Base-by-base conservation (phyloP, 2,888 invertebrate species). In the Dromius quadrimaculatus region DNA sequence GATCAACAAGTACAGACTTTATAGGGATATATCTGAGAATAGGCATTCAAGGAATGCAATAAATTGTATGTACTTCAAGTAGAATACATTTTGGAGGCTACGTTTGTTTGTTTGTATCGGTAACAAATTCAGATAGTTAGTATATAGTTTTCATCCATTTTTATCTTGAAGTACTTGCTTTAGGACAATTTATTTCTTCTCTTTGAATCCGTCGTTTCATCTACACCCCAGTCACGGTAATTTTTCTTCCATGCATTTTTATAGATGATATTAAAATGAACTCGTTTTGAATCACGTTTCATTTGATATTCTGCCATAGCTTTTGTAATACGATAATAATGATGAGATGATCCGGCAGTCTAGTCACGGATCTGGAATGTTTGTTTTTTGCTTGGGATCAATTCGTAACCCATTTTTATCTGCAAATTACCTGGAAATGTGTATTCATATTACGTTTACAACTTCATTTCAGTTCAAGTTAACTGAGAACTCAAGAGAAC, bases 141-240 rank as follows among this genome's bases (percentile, higher is more conserved):
- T n/a, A n/a, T n/a, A n/a, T n/a, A n/a, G n/a, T n/a, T n/a, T n/a
- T n/a, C n/a, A n/a, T n/a, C n/a, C n/a, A n/a, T n/a, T n/a, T n/a
- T n/a, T n/a, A n/a, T n/a, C n/a, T n/a, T n/a, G n/a, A n/a, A n/a
- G n/a, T n/a, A n/a, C n/a, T n/a, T n/a, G n/a, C n/a, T n/a, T n/a
- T n/a, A n/a, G n/a, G n/a, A n/a, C n/a, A n/a, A n/a, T n/a, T n/a
- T n/a, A n/a, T n/a, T n/a, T n/a, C n/a, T n/a, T n/a, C n/a, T n/a
- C n/a, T n/a, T n/a, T n/a, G n/a, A n/a, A n/a, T n/a, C n/a, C n/a
- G n/a, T n/a, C n/a, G n/a, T n/a, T n/a, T n/a, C 17, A 66, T 50
- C 45, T 38, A 23, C 61, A 38, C 47, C 22, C 43, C 20, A 50
- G 74, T 73, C 73, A 72, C 72, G 71, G 57, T 59, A 36, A 71